Conservation (phyloP, 1,140 invertebrate genomes). For the Battus philenor region DNA sequence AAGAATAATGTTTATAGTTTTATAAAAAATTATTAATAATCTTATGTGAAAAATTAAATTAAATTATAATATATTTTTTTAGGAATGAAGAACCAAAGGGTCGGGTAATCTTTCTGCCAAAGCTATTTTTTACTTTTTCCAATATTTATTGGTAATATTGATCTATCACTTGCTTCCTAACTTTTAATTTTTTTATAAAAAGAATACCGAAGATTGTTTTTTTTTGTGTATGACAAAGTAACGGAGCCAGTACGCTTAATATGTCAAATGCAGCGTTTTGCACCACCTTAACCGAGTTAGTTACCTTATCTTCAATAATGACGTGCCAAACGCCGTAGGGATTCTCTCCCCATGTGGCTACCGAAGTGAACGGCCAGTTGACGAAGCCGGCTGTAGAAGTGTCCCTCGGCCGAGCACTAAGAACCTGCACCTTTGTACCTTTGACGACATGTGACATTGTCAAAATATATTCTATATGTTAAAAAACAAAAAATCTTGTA, state of each 20-base stretch:
- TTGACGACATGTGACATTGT: no score
- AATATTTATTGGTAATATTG: neutral
- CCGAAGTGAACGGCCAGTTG: slow-evolving; percentile 93
- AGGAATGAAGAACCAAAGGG: neutral
- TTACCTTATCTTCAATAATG: slow-evolving; percentile 78
- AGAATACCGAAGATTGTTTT: neutral
- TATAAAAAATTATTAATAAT: slow-evolving; percentile 11
- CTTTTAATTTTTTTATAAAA: neutral
- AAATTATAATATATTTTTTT: neutral
- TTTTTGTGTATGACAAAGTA: neutral
- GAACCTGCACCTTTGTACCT: slow-evolving; percentile 83
- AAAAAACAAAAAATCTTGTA: no score
- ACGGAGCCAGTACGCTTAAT: neutral
- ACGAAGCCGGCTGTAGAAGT: slow-evolving; percentile 83
- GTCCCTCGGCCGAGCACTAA: slow-evolving; percentile 84
- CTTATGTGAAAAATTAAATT: slow-evolving; percentile 6
- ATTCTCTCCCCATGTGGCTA: slow-evolving; percentile 94
- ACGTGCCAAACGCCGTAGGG: slow-evolving; percentile 86
- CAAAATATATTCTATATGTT: no score
- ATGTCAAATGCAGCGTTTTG: neutral
- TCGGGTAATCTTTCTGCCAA: no score
- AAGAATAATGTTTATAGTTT: slow-evolving; percentile 9
- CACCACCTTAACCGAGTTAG: neutral
- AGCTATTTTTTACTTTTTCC: neutral
- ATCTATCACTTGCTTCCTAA: neutral